Evolutionary conservation across 2,888 invertebrate species (phyloP), one percentile per base, ranked within the genome.

Genomic region (Ophioninae sp.): DNA sequence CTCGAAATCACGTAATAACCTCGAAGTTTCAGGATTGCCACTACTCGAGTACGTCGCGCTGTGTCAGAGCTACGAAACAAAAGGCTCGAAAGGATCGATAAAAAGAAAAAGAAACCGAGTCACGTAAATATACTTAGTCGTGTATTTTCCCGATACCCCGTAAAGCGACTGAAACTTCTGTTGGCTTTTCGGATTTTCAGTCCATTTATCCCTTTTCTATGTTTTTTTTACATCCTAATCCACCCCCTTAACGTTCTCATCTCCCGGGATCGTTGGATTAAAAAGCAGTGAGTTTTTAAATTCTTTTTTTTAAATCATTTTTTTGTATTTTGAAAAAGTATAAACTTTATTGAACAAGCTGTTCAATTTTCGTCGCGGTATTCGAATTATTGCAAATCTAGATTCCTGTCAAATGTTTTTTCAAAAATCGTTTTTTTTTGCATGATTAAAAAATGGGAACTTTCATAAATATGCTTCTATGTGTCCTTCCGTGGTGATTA

Each of bases 1-100:
- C 56, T 51, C 51, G 69, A 56, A 56, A 56, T 71, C 56, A 71
- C 69, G 30, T 58, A 71, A 56, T 58, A 56, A 71, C 37, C 69
- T 20, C 51, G 69, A 71, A 71, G 69, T 56, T 71, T 71, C 56
- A 37, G 56, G 56, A 71, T 71, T 71, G 69, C 69, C 56, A 71
- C n/a, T 56, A 71, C 37, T 71, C 37, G 69, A 56, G 30, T 51
- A 71, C 56, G 56, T 20, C 56, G 69, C 56, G 69, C 56, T 56
- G 69, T 56, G 69, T 58, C 37, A 51, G 56, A 56, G 69, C 69
- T 30, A 8, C n/a, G 69, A 20, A 71, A 71, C 69, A 71, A 71
- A 71, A 61, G 72, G 56, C 39, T 61, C 39, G 23, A 41, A 17
- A 72, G 56, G 37, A 17, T 61, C 41, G 61, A 72, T 41, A 61